Percentiles rank a stretch among this genome's conserved stretches.
phyloP scores from a whole-genome alignment of 2,797 vertebrate genomes.

The Onychomys torridus region DNA sequence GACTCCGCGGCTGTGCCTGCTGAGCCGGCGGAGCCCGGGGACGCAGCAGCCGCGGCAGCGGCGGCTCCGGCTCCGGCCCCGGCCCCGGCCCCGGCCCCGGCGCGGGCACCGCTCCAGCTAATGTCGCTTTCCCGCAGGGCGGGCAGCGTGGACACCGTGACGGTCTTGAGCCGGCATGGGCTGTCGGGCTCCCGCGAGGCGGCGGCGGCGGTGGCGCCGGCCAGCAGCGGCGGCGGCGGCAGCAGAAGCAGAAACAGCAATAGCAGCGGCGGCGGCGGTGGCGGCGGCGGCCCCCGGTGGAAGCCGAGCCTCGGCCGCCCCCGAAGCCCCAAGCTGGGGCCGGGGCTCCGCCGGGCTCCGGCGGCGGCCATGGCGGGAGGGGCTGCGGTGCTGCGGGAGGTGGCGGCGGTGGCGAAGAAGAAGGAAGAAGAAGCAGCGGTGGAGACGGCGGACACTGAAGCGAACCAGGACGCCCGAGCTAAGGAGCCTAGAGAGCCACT shows the following conservation, averaged over 20 bases:
- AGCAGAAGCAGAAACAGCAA: slow-evolving; percentile 53
- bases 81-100: slow-evolving; percentile 85
- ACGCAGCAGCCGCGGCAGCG: slow-evolving; percentile 85
- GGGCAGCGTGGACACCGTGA: slow-evolving; percentile 97
- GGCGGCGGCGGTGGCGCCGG: slow-evolving; percentile 81
- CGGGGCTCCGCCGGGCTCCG: slow-evolving; percentile 68
- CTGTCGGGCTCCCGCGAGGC: slow-evolving; percentile 87
- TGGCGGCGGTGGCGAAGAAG: slow-evolving; percentile 27
- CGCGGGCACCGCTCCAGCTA: slow-evolving; percentile 94
- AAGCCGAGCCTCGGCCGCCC: slow-evolving; percentile 76
- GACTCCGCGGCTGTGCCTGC: slow-evolving; percentile 90
- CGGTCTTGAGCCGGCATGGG: slow-evolving; percentile 94
- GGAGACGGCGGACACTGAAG: slow-evolving; percentile 60
- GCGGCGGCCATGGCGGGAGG: slow-evolving; percentile 81
- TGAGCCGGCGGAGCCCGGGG: slow-evolving; percentile 86
- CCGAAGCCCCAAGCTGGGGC: slow-evolving; percentile 68
- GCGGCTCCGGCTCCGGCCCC: slow-evolving; percentile 87
- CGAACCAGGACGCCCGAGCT: slow-evolving; percentile 72
- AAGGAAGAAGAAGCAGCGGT: background rate
- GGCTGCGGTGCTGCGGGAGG: slow-evolving; percentile 74
- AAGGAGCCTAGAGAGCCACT: slow-evolving; percentile 76
- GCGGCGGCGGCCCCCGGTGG: slow-evolving; percentile 70
- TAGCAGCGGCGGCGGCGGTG: slow-evolving; percentile 17
- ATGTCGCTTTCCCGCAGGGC: slow-evolving; percentile 97
- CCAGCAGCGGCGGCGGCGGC: slow-evolving; percentile 76